Evolutionary conservation across 2,797 vertebrate species (phyloP).

Genomic region (Siniperca undulata): DNA sequence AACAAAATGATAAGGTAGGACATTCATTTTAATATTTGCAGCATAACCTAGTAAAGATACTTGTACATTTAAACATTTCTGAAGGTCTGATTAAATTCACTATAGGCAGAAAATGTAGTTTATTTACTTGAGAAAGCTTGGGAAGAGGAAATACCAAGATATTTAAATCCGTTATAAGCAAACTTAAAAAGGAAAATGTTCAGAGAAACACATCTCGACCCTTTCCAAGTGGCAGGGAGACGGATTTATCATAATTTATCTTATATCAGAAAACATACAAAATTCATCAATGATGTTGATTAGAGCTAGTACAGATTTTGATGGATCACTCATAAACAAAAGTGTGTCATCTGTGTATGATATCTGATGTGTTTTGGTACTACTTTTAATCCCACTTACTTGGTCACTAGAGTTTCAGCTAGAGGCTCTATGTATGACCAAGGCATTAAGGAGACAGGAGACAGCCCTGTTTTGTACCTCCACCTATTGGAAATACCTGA

Average conservation of each 20-base stretch:
- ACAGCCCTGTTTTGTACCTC: too few relatives aligned
- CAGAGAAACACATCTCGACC: background rate
- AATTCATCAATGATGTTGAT: background rate
- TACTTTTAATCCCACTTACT: too few relatives aligned
- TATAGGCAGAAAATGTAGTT: background rate
- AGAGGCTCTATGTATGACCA: too few relatives aligned
- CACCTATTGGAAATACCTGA: too few relatives aligned
- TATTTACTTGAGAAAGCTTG: background rate
- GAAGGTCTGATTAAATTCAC: background rate
- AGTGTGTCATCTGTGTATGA: background rate
- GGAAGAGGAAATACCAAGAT: background rate
- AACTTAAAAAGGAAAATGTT: background rate
- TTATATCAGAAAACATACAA: background rate
- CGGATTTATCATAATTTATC: background rate
- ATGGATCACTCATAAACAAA: background rate
- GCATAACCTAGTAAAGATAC: background rate
- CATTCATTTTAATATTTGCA: background rate
- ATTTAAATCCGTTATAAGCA: background rate
- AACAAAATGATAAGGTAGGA: background rate
- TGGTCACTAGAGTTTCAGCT: too few relatives aligned
- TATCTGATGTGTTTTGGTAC: background rate
- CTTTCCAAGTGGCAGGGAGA: background rate
- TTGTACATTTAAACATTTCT: background rate
- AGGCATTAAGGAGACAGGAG: too few relatives aligned
- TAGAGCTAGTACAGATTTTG: background rate